Evolutionary conservation across 2,888 invertebrate species (phyloP).

Genomic region (Synanthedon myopaeformis): DNA sequence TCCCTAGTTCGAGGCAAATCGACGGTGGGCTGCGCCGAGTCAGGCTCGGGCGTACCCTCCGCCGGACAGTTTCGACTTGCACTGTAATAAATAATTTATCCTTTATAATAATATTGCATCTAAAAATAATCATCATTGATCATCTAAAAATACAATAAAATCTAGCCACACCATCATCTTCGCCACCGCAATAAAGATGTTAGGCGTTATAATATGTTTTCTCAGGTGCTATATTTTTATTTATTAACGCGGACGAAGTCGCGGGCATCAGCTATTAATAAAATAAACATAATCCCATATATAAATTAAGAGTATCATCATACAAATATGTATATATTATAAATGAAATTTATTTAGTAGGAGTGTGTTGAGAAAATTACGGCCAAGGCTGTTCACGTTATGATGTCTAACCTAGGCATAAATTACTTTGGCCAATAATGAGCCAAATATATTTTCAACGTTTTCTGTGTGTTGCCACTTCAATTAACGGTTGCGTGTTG

Average conservation of each 20-base stretch:
- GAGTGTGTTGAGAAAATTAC: too few species aligned
- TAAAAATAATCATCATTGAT: neutral
- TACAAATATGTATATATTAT: neutral
- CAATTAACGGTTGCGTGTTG: too few species aligned
- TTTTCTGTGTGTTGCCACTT: too few species aligned
- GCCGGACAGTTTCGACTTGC: conserved; percentile 41
- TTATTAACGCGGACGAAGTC: too few species aligned
- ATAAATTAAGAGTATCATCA: neutral
- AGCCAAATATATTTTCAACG: too few species aligned
- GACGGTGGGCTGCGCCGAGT: conserved; percentile 45
- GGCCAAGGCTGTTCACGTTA: too few species aligned
- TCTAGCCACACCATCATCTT: neutral
- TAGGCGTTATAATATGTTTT: too few species aligned
- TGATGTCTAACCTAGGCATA: too few species aligned
- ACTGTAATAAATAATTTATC: conserved; percentile 30
- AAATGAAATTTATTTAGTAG: too few species aligned
- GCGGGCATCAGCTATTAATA: neutral
- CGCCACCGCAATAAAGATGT: too few species aligned
- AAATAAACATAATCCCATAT: neutral
- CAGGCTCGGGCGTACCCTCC: conserved; percentile 47
- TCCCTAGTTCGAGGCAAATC: conserved; percentile 72
- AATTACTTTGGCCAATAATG: too few species aligned
- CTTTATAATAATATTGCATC: conserved; percentile 4
- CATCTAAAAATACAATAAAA: neutral
- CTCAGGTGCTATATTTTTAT: too few species aligned